Conservation (phyloP, 2,888 invertebrate species). For the Euplexia lucipara region DNA sequence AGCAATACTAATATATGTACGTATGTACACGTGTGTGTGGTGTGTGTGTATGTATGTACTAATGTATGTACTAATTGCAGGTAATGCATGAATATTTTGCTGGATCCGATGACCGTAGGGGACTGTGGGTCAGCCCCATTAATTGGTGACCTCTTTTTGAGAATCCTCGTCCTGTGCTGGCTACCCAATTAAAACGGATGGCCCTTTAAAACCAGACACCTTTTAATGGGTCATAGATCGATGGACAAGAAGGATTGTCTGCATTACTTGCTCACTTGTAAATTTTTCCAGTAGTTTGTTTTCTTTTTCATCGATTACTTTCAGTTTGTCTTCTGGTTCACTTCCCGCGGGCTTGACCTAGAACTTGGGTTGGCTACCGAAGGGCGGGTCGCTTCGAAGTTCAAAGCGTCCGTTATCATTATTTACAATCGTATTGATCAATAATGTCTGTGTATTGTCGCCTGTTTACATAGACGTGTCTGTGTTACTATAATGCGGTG, state of each 20-base stretch:
- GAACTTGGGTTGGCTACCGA: constrained; percentile 35
- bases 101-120: not conserved
- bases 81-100: constrained; percentile 30
- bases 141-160: constrained; percentile 40
- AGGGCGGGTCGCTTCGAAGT: constrained; percentile 33
- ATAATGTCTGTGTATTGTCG: constrained; percentile 19
- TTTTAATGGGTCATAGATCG: constrained; percentile 1
- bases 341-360: constrained; percentile 36
- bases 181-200: constrained; percentile 27
- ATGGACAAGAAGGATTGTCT: not conserved
- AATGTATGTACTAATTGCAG: too few relatives aligned
- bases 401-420: constrained; percentile 27
- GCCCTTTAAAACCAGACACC: constrained; percentile 14
- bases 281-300: not conserved
- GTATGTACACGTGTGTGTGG: too few relatives aligned
- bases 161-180: constrained; percentile 13
- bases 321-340: constrained; percentile 8
- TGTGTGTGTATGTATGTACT: too few relatives aligned
- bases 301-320: constrained; percentile 1
- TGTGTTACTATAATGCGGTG: not conserved
- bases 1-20: too few relatives aligned
- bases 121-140: constrained; percentile 23
- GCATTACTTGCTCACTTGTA: not conserved
- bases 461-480: constrained; percentile 14
- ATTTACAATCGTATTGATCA: constrained; percentile 26